Percentiles rank a stretch among this genome's conserved stretches.
Evolutionary conservation across 2,113 vertebrate genomes (phyloP).

Genomic region (Aleadryas rufinucha): DNA sequence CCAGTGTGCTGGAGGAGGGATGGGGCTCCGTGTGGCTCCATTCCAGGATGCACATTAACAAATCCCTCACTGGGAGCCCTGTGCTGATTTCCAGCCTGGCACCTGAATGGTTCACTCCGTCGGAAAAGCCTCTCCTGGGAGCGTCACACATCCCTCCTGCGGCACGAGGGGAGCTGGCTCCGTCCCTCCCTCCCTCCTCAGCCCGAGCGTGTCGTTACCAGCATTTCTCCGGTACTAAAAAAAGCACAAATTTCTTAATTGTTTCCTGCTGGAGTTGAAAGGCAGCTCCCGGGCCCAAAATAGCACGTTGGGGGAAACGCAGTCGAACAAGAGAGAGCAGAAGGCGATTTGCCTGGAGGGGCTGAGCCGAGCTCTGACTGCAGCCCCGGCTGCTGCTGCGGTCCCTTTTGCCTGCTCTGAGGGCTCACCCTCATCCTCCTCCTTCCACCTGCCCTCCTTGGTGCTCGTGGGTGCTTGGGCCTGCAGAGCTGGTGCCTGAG

Average conservation of each 20-base stretch:
- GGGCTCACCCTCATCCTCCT: background rate
- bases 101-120: background rate
- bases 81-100: background rate
- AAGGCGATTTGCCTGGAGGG: background rate
- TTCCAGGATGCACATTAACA: background rate
- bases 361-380: background rate
- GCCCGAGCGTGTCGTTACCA: background rate
- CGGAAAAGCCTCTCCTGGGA: background rate
- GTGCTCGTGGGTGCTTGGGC: accelerated
- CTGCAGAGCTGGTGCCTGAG: background rate
- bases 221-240: conserved; percentile 40
- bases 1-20: background rate
- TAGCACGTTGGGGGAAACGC: background rate
- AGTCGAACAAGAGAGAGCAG: background rate
- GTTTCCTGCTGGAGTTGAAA: conserved; percentile 60
- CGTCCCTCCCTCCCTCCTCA: background rate
- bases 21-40: background rate
- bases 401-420: accelerated
- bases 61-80: background rate
- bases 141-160: background rate
- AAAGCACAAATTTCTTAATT: conserved; percentile 53
- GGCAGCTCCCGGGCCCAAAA: conserved; percentile 17
- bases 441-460: background rate
- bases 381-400: background rate
- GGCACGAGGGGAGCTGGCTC: background rate